These are phyloP conservation scores for Paramisgurnus dabryanus DNA, from an alignment of 2,113 vertebrate genomes.

Conservation along the genomic window DNA sequence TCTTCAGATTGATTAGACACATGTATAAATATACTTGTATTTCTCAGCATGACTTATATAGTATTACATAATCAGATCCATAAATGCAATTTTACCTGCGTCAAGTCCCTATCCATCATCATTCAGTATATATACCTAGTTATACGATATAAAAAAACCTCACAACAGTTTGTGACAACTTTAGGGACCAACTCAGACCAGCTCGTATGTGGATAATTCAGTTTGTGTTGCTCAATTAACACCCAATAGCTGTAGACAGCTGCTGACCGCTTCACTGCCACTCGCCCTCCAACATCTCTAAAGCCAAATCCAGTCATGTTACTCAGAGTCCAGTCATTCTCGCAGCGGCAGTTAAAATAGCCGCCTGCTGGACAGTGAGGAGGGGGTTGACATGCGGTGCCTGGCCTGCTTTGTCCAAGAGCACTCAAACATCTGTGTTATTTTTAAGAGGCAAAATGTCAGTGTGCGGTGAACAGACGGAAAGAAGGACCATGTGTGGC, in stretches of 20 bases:
- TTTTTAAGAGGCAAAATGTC: conserved; percentile 76
- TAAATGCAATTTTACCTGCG: neutral
- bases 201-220: conserved; percentile 54
- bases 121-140: neutral
- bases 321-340: conserved; percentile 61
- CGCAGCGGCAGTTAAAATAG: conserved; percentile 67
- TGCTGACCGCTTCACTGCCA: conserved; percentile 54
- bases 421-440: conserved; percentile 70
- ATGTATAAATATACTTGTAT: too few species aligned
- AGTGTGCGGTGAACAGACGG: conserved; percentile 65
- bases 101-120: neutral
- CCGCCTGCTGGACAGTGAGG: conserved; percentile 46
- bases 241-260: conserved; percentile 60
- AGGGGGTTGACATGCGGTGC: conserved; percentile 27
- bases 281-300: conserved; percentile 42
- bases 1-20: neutral
- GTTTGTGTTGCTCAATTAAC: conserved; percentile 63
- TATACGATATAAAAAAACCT: neutral
- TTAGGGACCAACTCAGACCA: neutral
- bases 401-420: conserved; percentile 40
- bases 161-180: too few species aligned
- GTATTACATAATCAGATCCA: neutral
- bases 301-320: conserved; percentile 65
- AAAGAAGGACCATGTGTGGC: conserved; percentile 56
- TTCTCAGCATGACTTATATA: neutral